phyloP scores from a whole-genome alignment of 2,888 invertebrate genomes.

The Caradrina clavipalpis region DNA sequence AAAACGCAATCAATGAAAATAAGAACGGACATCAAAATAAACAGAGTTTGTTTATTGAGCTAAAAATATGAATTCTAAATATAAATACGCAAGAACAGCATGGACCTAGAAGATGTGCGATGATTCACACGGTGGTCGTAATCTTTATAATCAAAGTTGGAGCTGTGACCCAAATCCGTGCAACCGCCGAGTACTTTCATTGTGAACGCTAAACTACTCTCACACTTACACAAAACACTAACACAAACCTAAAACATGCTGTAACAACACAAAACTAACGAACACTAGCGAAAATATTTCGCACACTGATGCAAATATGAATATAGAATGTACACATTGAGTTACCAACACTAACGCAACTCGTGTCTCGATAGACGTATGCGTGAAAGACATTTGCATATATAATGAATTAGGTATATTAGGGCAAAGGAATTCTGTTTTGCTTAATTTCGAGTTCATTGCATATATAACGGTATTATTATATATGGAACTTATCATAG shows the following conservation, averaged over 20 bases:
- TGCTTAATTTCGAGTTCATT: slow-evolving; percentile 66
- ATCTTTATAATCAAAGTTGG: slow-evolving; percentile 90
- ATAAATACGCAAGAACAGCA: slow-evolving; percentile 60
- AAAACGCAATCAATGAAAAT: slow-evolving; percentile 17
- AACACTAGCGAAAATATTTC: slow-evolving; percentile 51
- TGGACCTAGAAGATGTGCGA: slow-evolving; percentile 83
- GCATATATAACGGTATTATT: slow-evolving; percentile 58
- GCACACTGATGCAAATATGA: slow-evolving; percentile 66
- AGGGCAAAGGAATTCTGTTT: slow-evolving; percentile 66
- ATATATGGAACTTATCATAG: slow-evolving; percentile 59
- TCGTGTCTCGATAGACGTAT: slow-evolving; percentile 61
- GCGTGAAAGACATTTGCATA: slow-evolving; percentile 74
- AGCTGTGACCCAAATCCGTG: slow-evolving; percentile 89
- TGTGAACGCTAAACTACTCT: slow-evolving; percentile 86
- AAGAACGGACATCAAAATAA: slow-evolving; percentile 28
- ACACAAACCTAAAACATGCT: slow-evolving; percentile 61
- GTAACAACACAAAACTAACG: slow-evolving; percentile 59
- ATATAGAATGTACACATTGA: slow-evolving; percentile 64
- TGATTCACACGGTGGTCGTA: slow-evolving; percentile 88
- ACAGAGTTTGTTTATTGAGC: slow-evolving; percentile 28
- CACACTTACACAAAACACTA: slow-evolving; percentile 70
- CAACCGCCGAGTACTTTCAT: slow-evolving; percentile 90
- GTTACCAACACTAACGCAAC: slow-evolving; percentile 65
- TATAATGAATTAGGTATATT: slow-evolving; percentile 68
- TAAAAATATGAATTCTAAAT: slow-evolving; percentile 54